phyloP scores from a whole-genome alignment of 1,140 invertebrate genomes.

The Eurosta solidaginis region DNA sequence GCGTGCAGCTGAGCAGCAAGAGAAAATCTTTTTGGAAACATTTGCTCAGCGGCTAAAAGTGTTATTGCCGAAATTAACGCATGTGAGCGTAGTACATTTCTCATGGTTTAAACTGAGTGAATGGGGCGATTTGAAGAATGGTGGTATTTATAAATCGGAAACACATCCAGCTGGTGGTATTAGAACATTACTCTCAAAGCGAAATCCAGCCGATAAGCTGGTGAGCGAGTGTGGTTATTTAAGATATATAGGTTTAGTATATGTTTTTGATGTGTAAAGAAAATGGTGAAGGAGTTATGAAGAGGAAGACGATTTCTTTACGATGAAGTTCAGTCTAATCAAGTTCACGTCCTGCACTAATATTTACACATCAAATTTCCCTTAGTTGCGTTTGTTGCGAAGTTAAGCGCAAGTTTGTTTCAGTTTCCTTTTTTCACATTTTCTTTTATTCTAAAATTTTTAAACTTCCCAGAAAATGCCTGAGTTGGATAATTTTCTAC shows the following conservation, averaged over 20 bases:
- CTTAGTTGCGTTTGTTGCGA: no score
- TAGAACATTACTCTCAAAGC: constrained; percentile 34
- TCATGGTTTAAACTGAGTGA: constrained; percentile 39
- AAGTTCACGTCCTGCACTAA: background rate
- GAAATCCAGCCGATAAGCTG: constrained; percentile 42
- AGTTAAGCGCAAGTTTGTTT: no score
- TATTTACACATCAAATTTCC: background rate
- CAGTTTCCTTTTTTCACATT: background rate
- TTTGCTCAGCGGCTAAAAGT: constrained; percentile 39
- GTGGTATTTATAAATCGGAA: constrained; percentile 32
- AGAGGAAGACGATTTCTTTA: background rate
- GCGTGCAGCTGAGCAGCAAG: constrained; percentile 40
- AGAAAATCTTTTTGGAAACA: constrained; percentile 42
- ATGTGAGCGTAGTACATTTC: constrained; percentile 41
- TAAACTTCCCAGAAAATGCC: constrained; percentile 25
- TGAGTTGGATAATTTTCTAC: constrained; percentile 36
- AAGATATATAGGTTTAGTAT: background rate
- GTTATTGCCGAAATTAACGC: constrained; percentile 35
- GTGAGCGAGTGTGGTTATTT: constrained; percentile 7
- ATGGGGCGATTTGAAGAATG: constrained; percentile 37
- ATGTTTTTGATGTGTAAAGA: background rate
- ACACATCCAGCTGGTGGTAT: constrained; percentile 41
- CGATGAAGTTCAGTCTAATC: no score
- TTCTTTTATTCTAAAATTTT: background rate
- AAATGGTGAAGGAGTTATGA: background rate